Percentiles rank a stretch among this genome's conserved stretches.
phyloP scores from a whole-genome alignment of 2,113 vertebrate genomes.

The Oreotragus oreotragus region DNA sequence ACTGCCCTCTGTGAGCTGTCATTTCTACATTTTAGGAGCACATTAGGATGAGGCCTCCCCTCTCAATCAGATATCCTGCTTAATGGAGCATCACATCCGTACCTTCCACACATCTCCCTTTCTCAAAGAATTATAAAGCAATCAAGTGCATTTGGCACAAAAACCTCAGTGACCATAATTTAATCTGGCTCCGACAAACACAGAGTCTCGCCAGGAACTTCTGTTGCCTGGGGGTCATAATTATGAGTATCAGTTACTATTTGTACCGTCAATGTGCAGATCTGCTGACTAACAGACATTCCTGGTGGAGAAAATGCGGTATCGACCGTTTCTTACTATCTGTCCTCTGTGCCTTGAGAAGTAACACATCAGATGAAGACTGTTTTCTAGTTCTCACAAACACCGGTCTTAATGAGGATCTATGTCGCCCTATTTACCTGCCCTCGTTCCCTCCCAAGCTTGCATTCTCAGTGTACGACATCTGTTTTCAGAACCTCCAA shows the following conservation, averaged over 20 bases:
- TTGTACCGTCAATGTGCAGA: neutral
- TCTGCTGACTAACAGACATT: neutral
- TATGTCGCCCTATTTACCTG: fast-evolving
- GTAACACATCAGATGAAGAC: neutral
- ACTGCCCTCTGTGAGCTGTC: fast-evolving
- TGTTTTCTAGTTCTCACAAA: neutral
- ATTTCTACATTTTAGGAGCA: neutral
- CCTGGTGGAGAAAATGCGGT: neutral
- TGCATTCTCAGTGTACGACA: fast-evolving
- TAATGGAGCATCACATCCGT: neutral
- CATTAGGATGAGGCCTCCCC: neutral
- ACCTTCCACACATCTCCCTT: neutral
- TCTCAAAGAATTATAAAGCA: neutral
- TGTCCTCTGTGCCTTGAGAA: neutral
- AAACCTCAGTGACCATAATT: neutral
- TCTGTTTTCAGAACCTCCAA: neutral
- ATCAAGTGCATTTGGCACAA: neutral
- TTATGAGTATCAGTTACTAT: neutral
- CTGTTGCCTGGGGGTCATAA: neutral
- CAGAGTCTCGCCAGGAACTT: neutral
- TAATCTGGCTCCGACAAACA: slow-evolving; percentile 14
- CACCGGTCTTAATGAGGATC: neutral
- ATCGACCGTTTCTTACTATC: neutral
- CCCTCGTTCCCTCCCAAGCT: neutral
- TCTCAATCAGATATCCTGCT: slow-evolving; percentile 29